These are phyloP conservation scores for Leptatherina wallacei DNA, from an alignment of 2,797 vertebrate species.

Conservation along the genomic window DNA sequence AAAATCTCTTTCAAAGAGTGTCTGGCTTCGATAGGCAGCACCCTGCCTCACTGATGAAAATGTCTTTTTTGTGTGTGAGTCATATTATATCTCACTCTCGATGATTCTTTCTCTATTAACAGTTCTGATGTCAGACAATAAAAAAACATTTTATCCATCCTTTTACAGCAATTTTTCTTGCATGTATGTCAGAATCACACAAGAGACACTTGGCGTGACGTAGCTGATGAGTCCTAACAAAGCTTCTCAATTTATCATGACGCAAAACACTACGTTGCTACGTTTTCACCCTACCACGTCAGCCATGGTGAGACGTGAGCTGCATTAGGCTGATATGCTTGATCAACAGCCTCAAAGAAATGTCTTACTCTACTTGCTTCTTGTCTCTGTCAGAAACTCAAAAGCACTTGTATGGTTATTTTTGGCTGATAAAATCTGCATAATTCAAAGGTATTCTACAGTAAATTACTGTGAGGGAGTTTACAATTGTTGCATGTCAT, in stretches of 20 bases:
- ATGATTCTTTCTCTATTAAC: neutral
- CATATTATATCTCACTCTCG: neutral
- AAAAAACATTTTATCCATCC: neutral
- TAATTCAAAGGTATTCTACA: neutral
- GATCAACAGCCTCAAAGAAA: constrained; percentile 24
- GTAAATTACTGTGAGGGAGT: neutral
- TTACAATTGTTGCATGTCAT: neutral
- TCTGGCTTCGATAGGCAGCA: neutral
- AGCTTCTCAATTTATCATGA: constrained; percentile 45
- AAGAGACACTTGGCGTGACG: constrained; percentile 30
- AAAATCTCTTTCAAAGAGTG: neutral
- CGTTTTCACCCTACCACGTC: constrained; percentile 2
- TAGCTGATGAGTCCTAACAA: constrained; percentile 40
- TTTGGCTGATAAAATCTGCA: neutral
- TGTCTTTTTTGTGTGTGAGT: constrained; percentile 2
- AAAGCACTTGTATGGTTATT: neutral
- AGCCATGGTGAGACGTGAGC: constrained; percentile 3
- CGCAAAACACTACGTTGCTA: neutral
- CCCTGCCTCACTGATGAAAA: neutral
- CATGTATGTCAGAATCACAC: constrained; percentile 28
- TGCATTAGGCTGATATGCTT: constrained; percentile 10
- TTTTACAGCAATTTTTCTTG: constrained; percentile 19
- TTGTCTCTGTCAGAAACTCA: constrained; percentile 1
- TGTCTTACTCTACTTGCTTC: neutral
- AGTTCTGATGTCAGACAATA: neutral